These are phyloP conservation scores for Ursus arctos DNA, from an alignment of 2,113 vertebrate genomes.

Conservation along the genomic window DNA sequence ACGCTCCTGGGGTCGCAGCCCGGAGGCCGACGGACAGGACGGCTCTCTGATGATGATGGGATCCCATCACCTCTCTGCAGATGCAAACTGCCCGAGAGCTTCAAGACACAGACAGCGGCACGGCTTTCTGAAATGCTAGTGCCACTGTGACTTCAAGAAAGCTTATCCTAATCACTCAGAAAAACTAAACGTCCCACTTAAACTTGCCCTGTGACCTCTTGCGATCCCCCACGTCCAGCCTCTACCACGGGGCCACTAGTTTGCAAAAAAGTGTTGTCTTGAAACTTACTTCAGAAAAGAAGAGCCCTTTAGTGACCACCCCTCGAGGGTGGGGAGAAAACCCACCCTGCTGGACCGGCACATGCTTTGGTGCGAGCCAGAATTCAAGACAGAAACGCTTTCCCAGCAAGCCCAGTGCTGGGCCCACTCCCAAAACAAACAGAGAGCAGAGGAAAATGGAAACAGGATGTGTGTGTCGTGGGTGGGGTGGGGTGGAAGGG, in stretches of 20 bases:
- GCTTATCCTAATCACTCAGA: background rate
- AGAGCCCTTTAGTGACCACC: no score
- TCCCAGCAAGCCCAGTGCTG: background rate
- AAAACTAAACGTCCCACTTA: background rate
- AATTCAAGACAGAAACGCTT: background rate
- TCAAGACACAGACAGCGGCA: no score
- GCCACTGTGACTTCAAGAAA: background rate
- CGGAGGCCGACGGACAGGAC: fast-evolving
- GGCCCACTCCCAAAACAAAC: constrained; percentile 71
- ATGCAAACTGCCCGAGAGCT: background rate
- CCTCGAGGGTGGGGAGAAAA: background rate
- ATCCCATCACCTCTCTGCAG: background rate
- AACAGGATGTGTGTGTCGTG: constrained; percentile 45
- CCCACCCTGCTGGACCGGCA: background rate
- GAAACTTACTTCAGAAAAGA: background rate
- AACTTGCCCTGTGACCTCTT: background rate
- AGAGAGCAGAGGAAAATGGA: background rate
- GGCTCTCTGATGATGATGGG: fast-evolving
- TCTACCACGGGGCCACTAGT: background rate
- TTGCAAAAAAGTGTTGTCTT: background rate
- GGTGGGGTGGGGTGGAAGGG: background rate
- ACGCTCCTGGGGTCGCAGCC: fast-evolving
- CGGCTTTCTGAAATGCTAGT: background rate
- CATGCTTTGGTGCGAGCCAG: background rate
- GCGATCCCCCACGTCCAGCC: background rate